Evolutionary conservation across 2,888 invertebrate genomes (phyloP), one percentile per base, ranked within the genome.

Genomic region (Chelonus formosanus): DNA sequence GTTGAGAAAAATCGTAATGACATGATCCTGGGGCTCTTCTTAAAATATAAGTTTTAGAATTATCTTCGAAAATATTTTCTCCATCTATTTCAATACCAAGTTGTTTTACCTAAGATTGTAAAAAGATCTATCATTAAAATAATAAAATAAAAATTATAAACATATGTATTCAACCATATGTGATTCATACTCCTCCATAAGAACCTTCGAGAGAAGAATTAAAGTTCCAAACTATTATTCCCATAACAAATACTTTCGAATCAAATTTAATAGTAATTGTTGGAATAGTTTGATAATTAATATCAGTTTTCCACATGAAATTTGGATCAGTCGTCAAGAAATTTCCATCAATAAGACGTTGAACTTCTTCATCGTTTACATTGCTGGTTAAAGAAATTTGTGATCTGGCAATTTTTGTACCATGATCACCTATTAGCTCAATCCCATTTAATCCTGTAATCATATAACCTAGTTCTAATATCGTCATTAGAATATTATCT

Each of bases 151-250:
- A 40, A 58, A n/a, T 43, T 44, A 44, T 86, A n/a, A 43, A 36
- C 32, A 40, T 53, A 56, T 10, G 43, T 47, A 59, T 40, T 50
- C 7, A 48, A 43, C 20, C 48, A 45, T 45, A 20, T 20, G 20
- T 86, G 85, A 75, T 87, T 86, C 20, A 20, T 59, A 87, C 90
- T 58, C 91, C 91, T 52, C 87, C 87, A 76, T 90, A 90, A 10
- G 90, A 88, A 40, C 88, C 78, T 72, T 93, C 93, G 75, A 90
- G 86, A 72, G 88, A 90, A 64, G 89, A 90, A 81, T 94, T 94
- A 84, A 93, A 94, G 84, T 94, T 94, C 94, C 94, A 94, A 55
- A 94, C 77, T 58, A 90, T 87, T 35, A 94, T 84, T 60, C 91
- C 90, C 87, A 75, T 75, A 60, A 78, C 71, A 67, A 73, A 71